Conservation (phyloP, 2,113 vertebrate species). For the Dicaeum eximium region DNA sequence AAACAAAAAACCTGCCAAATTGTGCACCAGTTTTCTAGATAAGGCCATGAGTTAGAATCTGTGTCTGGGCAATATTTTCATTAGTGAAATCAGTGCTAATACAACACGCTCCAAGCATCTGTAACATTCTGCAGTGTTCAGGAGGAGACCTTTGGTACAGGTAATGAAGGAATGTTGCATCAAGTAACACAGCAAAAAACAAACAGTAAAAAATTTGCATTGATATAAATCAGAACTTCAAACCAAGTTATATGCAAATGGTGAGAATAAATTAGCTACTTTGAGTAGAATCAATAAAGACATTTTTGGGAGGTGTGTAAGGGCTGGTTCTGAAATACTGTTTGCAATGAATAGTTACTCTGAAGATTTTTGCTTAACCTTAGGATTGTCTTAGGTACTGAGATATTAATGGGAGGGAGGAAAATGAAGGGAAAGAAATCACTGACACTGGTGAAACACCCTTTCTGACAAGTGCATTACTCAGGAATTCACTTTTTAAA, state of each 20-base stretch:
- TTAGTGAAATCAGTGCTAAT: background rate
- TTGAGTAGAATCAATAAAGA: background rate
- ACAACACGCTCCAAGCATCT: background rate
- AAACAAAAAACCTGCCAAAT: fast-evolving
- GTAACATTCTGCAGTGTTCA: background rate
- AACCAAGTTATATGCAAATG: background rate
- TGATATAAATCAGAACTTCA: background rate
- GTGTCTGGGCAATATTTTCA: background rate
- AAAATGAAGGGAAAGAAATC: background rate
- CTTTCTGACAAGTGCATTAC: background rate
- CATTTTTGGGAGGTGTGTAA: background rate
- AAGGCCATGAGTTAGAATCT: background rate
- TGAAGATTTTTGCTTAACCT: background rate
- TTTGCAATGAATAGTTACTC: background rate
- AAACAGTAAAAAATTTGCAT: background rate
- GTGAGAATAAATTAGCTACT: background rate
- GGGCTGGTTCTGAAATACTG: background rate
- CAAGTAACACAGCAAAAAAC: background rate
- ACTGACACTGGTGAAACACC: background rate
- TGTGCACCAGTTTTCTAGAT: background rate
- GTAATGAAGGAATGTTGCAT: background rate
- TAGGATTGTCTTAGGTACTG: background rate
- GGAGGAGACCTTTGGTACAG: background rate
- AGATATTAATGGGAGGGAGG: background rate
- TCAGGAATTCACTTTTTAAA: background rate